Base-by-base conservation (phyloP, 2,113 vertebrate genomes). In the Aptenodytes forsteri region DNA sequence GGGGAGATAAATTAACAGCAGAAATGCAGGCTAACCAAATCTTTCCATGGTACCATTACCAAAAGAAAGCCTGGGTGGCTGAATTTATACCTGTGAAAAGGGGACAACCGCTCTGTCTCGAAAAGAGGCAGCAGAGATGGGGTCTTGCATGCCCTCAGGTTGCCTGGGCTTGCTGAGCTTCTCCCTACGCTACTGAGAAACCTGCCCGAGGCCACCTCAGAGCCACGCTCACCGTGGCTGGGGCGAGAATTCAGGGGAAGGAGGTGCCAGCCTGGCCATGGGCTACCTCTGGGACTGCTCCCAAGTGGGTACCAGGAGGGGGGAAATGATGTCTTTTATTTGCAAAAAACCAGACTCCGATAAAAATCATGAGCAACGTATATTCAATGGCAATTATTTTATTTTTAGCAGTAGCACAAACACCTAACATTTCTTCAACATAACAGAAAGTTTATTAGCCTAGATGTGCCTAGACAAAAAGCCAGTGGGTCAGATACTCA, bases 91-190 rank as follows among this genome's bases (percentile, higher is more conserved):
- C 67, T 23, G 26, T 2, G 4, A 27, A 49, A 42, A 73, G 23
- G n/a, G 25, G 46, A 9, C 9, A 13, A 21, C 16, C 0, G 0
- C 56, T 49, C 40, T 49, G 20, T 7, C 20, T 1, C 2, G 9
- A 23, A 25, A 10, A 29, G 46, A 13, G 42, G 38, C 46, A 46
- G 76, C 42, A 40, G 47, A 32, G 47, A 7, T 1, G 18, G 34
- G 26, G 38, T 20, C 21, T 22, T 5, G 2, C 0, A 1, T 19
- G 11, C 27, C 38, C 1, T 0, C 11, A 14, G 32, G 40, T n/a
- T 7, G 1, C 30, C 54, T 1, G 8, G 55, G 40, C 70, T 82
- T 4, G 32, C 71, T 34, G 36, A 62, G 27, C 46, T 34, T 4
- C 32, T 11, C 40, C 62, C 70, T 36, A 34, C 1, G 7, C n/a